phyloP scores from a whole-genome alignment of 2,888 invertebrate genomes.

The Drosophila koepferae region DNA sequence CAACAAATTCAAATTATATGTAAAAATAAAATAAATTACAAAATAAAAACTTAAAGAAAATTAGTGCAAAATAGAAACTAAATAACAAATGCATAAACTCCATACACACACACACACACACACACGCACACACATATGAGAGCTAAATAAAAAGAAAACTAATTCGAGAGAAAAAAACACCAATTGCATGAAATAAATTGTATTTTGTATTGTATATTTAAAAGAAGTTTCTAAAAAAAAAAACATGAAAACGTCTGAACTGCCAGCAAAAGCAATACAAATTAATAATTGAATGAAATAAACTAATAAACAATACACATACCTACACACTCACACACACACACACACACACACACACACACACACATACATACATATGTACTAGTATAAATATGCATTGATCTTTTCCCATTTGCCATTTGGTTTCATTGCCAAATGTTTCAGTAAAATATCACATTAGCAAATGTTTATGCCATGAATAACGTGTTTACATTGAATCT shows the following conservation, averaged over 20 bases:
- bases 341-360: conserved; percentile 23
- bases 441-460: background rate
- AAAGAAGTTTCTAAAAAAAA: conserved; percentile 36
- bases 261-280: conserved; percentile 76
- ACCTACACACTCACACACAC: background rate
- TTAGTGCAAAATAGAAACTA: background rate
- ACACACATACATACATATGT: conserved; percentile 34
- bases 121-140: background rate
- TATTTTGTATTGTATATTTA: conserved; percentile 53
- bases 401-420: background rate
- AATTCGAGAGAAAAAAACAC: conserved; percentile 27
- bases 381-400: conserved; percentile 19
- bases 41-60: background rate
- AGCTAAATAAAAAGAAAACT: background rate
- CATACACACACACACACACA: conserved; percentile 1
- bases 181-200: conserved; percentile 33
- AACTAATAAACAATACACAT: conserved; percentile 20
- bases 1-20: background rate
- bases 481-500: background rate
- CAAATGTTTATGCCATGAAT: conserved; percentile 19
- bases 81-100: conserved; percentile 6
- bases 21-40: background rate
- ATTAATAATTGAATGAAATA: conserved; percentile 32
- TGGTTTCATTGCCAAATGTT: background rate
- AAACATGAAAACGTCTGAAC: conserved; percentile 61